phyloP scores from a whole-genome alignment of 2,797 vertebrate genomes.

The Crenuchus spilurus region DNA sequence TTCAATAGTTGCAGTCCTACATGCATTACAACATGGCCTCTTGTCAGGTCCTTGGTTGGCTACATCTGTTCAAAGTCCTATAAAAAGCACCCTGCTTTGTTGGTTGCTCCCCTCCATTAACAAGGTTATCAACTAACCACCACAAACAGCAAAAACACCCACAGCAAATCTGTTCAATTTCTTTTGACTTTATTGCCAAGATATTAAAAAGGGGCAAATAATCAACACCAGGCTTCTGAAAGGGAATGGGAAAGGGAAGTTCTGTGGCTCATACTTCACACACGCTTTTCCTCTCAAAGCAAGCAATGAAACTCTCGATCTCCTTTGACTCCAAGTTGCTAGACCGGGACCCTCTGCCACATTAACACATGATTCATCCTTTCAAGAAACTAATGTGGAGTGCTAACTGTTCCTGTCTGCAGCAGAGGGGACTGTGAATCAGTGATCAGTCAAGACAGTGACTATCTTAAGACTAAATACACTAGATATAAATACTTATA shows the following conservation, averaged over 20 bases:
- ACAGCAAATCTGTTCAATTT: constrained; percentile 42
- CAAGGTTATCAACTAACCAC: constrained; percentile 49
- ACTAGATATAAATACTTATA: constrained; percentile 1
- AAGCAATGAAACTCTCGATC: constrained; percentile 25
- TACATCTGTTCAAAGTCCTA: constrained; percentile 19
- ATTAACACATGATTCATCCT: not conserved
- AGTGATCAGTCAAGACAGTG: not conserved
- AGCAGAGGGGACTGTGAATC: not conserved
- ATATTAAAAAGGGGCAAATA: constrained; percentile 36
- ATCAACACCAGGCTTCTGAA: constrained; percentile 24
- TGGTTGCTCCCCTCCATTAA: constrained; percentile 48
- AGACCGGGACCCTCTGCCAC: not conserved
- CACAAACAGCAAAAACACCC: constrained; percentile 29
- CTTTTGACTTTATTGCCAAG: constrained; percentile 29
- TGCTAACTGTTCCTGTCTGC: not conserved
- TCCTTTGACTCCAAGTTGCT: not conserved
- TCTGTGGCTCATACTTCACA: constrained; percentile 7
- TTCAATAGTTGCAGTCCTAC: no score
- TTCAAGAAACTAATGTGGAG: not conserved
- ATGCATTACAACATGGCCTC: constrained; percentile 10
- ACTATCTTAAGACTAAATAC: not conserved
- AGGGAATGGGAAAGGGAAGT: constrained; percentile 32
- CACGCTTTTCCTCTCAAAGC: constrained; percentile 23
- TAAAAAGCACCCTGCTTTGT: constrained; percentile 43
- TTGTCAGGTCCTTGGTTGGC: not conserved